phyloP scores from a whole-genome alignment of 2,113 vertebrate genomes.

The pig (Sus scrofa) region DNA sequence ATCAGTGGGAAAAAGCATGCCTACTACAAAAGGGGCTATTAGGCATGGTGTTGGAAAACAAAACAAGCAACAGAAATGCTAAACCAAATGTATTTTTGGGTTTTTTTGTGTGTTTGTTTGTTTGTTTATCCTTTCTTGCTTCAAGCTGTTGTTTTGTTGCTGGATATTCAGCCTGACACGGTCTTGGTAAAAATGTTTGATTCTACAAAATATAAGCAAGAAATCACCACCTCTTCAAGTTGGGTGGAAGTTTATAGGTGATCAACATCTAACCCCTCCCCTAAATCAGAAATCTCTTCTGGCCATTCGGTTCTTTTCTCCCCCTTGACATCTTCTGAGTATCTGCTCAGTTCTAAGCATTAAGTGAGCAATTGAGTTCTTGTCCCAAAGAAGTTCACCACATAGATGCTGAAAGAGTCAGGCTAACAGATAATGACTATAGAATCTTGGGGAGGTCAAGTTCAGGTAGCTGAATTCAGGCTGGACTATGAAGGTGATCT shows the following conservation, averaged over 20 bases:
- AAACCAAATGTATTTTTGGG: background rate
- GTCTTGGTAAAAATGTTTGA: background rate
- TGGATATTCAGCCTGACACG: background rate
- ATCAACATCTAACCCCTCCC: background rate
- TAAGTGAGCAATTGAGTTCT: background rate
- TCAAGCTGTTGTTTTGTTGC: background rate
- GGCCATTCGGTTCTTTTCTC: background rate
- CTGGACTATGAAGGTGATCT: background rate
- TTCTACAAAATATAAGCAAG: slow-evolving; percentile 1
- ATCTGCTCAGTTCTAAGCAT: background rate
- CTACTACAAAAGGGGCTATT: background rate
- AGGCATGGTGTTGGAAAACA: background rate
- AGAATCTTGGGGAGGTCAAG: background rate
- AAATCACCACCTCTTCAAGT: background rate
- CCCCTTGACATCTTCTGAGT: background rate
- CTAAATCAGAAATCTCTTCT: background rate
- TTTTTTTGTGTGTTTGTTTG: background rate
- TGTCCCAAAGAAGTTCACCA: background rate
- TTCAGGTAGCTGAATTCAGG: background rate
- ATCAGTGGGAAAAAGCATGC: background rate
- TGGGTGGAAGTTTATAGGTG: background rate
- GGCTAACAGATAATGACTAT: background rate
- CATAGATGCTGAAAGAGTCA: background rate
- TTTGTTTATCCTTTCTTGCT: background rate
- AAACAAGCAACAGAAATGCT: background rate